A percentile compares a stretch with the other conserved stretches of the same genome.
Evolutionary conservation across 2,797 vertebrate genomes (phyloP).

Genomic region (Helicolenus hilgendorfi): DNA sequence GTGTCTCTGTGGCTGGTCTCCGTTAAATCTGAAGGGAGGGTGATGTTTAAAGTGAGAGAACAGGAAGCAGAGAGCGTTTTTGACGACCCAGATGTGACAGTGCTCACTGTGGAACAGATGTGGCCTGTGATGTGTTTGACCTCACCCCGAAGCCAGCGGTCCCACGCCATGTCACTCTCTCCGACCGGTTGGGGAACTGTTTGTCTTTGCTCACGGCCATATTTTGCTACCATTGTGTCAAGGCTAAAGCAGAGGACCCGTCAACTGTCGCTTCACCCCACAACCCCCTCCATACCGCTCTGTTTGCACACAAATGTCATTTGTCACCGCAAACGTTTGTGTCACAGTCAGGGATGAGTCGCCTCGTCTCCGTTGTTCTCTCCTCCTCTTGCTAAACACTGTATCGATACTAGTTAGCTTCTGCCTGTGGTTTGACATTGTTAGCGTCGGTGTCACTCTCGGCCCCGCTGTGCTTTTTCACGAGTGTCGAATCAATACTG

Average conservation of each 20-base stretch:
- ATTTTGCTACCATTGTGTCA: neutral
- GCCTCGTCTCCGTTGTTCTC: neutral
- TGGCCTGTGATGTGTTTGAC: constrained; percentile 2
- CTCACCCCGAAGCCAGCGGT: constrained; percentile 1
- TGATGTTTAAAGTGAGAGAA: neutral
- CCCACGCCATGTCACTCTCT: neutral
- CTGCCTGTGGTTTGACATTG: constrained; percentile 47
- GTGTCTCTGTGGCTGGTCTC: neutral
- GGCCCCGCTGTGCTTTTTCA: constrained; percentile 1
- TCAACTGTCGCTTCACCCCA: neutral
- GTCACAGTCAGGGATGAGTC: neutral
- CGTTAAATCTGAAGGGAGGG: neutral
- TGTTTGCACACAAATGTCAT: constrained; percentile 10
- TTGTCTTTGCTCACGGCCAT: neutral
- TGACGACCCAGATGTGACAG: neutral
- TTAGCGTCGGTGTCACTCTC: constrained; percentile 4
- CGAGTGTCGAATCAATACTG: constrained; percentile 41
- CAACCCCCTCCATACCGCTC: accelerated
- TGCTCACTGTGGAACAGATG: constrained; percentile 14
- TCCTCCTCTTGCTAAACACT: neutral
- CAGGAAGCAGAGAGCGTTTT: neutral
- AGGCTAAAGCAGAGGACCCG: neutral
- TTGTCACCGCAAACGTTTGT: neutral
- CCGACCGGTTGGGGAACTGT: neutral
- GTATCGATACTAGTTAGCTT: constrained; percentile 55